Percentiles rank a stretch among this genome's conserved stretches.
These are phyloP conservation scores for Hydrophis major DNA, from an alignment of 2,797 vertebrate genomes.

Conservation along the genomic window DNA sequence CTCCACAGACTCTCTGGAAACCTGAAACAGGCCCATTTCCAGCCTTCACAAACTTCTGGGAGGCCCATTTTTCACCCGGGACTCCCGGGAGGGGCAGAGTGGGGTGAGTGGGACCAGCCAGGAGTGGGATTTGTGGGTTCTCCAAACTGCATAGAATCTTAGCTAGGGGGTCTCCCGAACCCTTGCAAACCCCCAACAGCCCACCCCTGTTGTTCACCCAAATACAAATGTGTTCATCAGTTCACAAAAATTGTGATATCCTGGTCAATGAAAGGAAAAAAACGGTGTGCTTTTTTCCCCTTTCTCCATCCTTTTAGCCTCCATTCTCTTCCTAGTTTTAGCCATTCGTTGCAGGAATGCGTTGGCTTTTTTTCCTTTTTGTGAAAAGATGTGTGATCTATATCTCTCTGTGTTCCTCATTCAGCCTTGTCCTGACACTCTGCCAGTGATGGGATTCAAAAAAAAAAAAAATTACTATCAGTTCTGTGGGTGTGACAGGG, in stretches of 20 bases:
- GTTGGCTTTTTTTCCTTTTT: background rate
- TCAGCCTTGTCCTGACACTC: background rate
- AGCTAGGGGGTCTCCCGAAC: no score
- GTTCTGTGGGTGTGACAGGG: no score
- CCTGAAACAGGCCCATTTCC: no score
- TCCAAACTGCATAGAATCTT: no score
- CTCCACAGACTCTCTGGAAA: no score
- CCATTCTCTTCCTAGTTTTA: background rate
- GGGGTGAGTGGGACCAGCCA: no score
- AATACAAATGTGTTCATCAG: background rate
- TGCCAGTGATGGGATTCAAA: background rate
- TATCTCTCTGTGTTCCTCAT: background rate
- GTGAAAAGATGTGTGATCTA: background rate
- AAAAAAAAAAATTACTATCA: no score
- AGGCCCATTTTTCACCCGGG: no score
- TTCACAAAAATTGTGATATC: background rate
- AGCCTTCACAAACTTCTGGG: no score
- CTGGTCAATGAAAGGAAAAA: background rate
- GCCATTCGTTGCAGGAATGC: background rate
- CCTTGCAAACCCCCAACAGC: no score
- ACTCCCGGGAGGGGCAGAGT: no score
- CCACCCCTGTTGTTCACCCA: background rate
- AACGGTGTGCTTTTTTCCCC: accelerated
- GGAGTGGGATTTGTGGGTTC: no score
- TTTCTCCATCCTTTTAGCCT: background rate